phyloP scores from a whole-genome alignment of 2,797 vertebrate genomes.

The Masticophis lateralis region DNA sequence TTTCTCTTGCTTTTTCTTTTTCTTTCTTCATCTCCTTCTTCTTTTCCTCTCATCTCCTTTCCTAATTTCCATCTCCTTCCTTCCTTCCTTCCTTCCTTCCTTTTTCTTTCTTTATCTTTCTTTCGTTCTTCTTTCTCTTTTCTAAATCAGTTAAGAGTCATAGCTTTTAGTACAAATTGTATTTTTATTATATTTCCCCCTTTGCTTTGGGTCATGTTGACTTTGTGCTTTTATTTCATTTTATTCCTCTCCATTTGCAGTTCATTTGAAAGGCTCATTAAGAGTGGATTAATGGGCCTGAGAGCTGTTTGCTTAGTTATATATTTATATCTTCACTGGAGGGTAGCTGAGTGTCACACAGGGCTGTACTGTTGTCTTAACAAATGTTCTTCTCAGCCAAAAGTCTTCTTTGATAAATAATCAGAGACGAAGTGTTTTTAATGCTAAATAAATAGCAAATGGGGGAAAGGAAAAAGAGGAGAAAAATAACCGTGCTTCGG shows the following conservation, averaged over 20 bases:
- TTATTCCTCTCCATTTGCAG: not conserved
- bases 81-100: too few species aligned
- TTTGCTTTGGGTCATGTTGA: not conserved
- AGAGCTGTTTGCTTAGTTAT: not conserved
- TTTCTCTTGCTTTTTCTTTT: too few species aligned
- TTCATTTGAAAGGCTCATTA: not conserved
- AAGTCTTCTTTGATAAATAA: not conserved
- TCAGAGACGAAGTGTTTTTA: not conserved
- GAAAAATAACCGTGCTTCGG: not conserved
- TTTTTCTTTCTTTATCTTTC: not conserved
- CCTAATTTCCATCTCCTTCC: not conserved
- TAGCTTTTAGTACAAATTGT: conserved; percentile 61
- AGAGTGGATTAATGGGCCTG: not conserved
- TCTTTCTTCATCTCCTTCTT: too few species aligned
- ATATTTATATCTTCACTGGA: not conserved
- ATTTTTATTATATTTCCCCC: conserved; percentile 27
- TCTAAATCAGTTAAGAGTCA: conserved; percentile 54
- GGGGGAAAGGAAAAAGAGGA: not conserved
- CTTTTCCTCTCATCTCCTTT: too few species aligned
- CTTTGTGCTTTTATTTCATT: not conserved
- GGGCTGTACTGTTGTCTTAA: not conserved
- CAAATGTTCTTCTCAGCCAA: not conserved
- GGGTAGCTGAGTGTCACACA: not conserved
- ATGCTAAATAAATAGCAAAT: not conserved
- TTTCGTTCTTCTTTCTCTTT: not conserved